Base-by-base conservation (phyloP, 2,888 invertebrate genomes). In the Formica aserva region DNA sequence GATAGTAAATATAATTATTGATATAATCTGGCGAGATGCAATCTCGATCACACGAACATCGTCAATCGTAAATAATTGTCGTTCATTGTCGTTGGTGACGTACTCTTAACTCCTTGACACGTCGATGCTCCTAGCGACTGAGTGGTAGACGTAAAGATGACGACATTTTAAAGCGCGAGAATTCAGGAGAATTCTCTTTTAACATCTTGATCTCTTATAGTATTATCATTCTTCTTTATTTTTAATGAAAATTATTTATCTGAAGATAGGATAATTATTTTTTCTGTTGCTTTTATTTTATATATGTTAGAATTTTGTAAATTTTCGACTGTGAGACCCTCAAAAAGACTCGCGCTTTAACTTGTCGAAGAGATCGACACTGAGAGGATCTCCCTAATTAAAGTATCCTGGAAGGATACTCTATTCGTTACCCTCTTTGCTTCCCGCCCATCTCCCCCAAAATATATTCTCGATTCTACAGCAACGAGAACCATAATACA, bases 391-490 rank as follows among this genome's bases (percentile, higher is more conserved):
- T 71, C 11, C 22, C 22, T 22, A 29, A 77, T 41, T 22, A 60
- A 71, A 78, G 45, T 71, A 78, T 69, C 72, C 45, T 60, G 2
- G 71, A 71, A 45, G 18, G 60, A 71, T 60, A 60, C 9, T 22
- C 15, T 22, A 55, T 2, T 60, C 22, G n/a, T 78, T 41, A 11
- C 1, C 15, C 13, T 18, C 9, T 18, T 29, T 67, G 15, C 18
- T 32, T 8, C 3, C 8, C 4, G 22, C 15, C 22, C 29, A 38
- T 26, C n/a, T 45, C 13, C 18, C 4, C 4, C 8, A 1, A 62
- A 41, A 9, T 18, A 26, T 26, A 62, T 84, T 77, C 52, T 84
- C 69, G 85, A 80, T 67, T 63, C n/a, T 72, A 62, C 82, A 87
- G 69, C 87, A 83, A 82, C 69, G 80, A 81, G 55, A 38, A 82